Evolutionary conservation across 2,113 vertebrate genomes (phyloP).

Genomic region (Tichodroma muraria): DNA sequence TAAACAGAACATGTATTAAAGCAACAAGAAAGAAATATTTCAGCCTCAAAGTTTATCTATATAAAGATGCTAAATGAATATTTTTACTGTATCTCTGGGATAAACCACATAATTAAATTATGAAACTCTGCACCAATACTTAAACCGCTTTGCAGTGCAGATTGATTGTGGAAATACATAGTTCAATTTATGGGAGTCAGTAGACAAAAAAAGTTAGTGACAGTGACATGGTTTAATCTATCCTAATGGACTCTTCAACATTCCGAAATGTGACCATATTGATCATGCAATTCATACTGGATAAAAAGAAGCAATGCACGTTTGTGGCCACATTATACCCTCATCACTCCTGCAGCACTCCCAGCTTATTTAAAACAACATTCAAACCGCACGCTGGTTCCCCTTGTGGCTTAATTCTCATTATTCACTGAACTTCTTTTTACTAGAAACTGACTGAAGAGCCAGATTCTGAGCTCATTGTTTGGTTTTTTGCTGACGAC

Average conservation of each 20-base stretch:
- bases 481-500: conserved; percentile 62
- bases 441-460: conserved; percentile 60
- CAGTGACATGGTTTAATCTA: background rate
- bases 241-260: background rate
- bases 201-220: background rate
- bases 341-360: background rate
- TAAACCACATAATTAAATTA: background rate
- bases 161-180: background rate
- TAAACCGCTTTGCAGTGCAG: background rate
- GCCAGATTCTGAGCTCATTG: conserved; percentile 68
- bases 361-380: conserved; percentile 59
- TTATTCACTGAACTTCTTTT: conserved; percentile 62
- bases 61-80: background rate
- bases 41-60: background rate
- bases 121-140: background rate
- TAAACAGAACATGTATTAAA: background rate
- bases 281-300: background rate
- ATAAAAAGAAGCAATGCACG: background rate
- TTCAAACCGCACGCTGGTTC: background rate
- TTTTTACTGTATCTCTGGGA: background rate
- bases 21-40: background rate
- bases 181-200: background rate
- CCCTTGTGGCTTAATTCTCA: conserved; percentile 54
- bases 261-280: background rate
- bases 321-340: conserved; percentile 8